A percentile compares a stretch with the other conserved stretches of the same genome.
Evolutionary conservation across 2,797 vertebrate species (phyloP).

Genomic region (Tokudaia muenninki): DNA sequence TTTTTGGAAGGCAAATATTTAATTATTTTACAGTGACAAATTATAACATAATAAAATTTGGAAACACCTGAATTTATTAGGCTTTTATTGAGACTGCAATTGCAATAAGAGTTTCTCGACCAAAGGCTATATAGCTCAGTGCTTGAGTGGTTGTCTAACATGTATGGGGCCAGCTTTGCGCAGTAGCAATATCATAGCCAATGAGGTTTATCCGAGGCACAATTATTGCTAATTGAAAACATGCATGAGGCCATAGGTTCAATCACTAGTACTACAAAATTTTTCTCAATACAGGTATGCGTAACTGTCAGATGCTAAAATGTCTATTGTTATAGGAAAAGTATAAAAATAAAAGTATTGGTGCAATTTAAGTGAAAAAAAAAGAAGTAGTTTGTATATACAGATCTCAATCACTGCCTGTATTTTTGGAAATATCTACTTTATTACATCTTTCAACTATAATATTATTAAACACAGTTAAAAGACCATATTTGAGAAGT

Average conservation of each 20-base stretch:
- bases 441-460: background rate
- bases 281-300: no score
- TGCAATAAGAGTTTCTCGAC: background rate
- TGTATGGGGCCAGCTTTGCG: no score
- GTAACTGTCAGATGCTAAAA: no score
- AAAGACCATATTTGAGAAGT: background rate
- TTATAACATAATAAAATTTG: slow-evolving; percentile 27
- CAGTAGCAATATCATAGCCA: no score
- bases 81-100: background rate
- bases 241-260: background rate
- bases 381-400: background rate
- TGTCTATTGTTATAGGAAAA: no score
- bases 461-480: background rate
- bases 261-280: background rate
- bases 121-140: background rate
- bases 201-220: no score
- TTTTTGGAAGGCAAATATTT: background rate
- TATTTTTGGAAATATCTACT: background rate
- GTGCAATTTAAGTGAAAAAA: no score
- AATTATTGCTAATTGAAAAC: no score
- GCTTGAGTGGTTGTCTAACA: background rate
- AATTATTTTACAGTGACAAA: slow-evolving; percentile 8
- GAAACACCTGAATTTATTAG: background rate
- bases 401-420: background rate
- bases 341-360: no score